Base-by-base conservation (phyloP, 53 echinoderm and acorn worm genomes). In the Echinometra lucunter region DNA sequence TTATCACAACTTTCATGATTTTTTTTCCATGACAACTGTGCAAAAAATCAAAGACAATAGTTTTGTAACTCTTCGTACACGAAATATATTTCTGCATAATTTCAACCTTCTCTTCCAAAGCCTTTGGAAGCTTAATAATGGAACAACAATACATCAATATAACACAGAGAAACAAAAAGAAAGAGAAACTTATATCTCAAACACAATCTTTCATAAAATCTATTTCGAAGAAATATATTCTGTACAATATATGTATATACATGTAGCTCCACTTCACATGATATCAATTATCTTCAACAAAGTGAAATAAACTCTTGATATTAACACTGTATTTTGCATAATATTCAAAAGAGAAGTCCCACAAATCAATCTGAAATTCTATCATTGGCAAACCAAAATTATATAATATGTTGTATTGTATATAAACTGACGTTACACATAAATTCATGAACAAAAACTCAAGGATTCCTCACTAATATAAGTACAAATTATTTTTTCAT, bases 31-130 rank as follows among this genome's bases (percentile, higher is more conserved):
- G 13, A 53, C 45, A 82, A 44, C 83, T 44, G 9, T n/a, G 6
- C 17, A n/a, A 44, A 8, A 82, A 34, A 44, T 38, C 44, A 82
- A 82, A 44, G 27, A 44, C 83, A 44, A 32, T 0, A 69, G 0
- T 30, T 69, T 25, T 45, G 44, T 25, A 44, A 82, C 25, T 19
- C 83, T 82, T 82, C 25, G 45, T 82, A 44, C 23, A 82, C 21
- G 45, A 82, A 82, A 82, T 82, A 82, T 82, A 82, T 44, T 9
- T 82, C 83, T 82, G 83, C 45, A 82, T 63, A 35, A 82, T 27
- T 35, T 78, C 21, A 78, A 4, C 25, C 27, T 82, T 44, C 23
- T 44, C 83, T 82, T 12, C 83, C 83, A 82, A 45, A 23, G 44
- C 6, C 19, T 44, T 12, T 81, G 82, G 82, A 81, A 81, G 82